phyloP scores from a whole-genome alignment of 2,797 vertebrate species.

The Gallinago nigripennis region DNA sequence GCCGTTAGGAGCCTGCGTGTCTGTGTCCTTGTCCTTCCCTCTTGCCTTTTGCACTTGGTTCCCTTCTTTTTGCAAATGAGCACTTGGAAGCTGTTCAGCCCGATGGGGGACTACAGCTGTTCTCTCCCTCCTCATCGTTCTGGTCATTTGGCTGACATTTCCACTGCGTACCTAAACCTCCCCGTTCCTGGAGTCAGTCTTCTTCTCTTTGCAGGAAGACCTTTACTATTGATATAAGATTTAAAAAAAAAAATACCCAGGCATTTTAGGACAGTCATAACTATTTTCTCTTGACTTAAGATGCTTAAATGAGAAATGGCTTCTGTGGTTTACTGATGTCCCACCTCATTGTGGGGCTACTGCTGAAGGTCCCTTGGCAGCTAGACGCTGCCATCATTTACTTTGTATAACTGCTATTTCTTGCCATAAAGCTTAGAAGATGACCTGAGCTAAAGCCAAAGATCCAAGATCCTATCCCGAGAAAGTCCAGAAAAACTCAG shows the following conservation, averaged over 20 bases:
- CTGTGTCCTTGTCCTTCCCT: background rate
- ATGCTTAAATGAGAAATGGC: background rate
- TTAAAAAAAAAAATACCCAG: background rate
- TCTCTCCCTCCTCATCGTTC: background rate
- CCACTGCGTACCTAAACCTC: background rate
- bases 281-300: background rate
- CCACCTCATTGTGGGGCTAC: background rate
- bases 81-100: constrained; percentile 18
- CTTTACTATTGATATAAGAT: background rate
- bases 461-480: background rate
- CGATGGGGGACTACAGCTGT: background rate
- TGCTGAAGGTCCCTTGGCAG: background rate
- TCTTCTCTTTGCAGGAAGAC: background rate
- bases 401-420: background rate
- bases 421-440: background rate
- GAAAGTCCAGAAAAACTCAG: background rate
- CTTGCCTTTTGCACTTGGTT: background rate
- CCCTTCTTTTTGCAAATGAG: background rate
- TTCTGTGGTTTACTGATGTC: background rate
- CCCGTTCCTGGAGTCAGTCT: background rate
- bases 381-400: background rate
- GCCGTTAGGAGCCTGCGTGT: background rate
- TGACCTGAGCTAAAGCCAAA: background rate
- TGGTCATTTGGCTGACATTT: constrained; percentile 31
- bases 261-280: background rate